These are phyloP conservation scores for Argentina silus DNA, from an alignment of 2,797 vertebrate species.

Conservation along the genomic window DNA sequence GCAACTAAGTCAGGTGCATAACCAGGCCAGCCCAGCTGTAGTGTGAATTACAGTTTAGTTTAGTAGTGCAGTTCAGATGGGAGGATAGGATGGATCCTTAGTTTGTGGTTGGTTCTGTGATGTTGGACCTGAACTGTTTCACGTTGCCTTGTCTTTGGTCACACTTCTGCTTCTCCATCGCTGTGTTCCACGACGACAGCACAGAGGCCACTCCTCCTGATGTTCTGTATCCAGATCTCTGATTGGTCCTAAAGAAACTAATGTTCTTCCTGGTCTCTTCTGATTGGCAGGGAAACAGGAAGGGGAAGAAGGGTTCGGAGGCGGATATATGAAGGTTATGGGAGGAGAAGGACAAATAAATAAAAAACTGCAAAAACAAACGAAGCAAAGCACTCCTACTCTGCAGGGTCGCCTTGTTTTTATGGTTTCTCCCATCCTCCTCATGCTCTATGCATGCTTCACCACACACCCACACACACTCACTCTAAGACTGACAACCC, in stretches of 20 bases:
- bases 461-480: conserved; percentile 4
- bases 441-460: conserved; percentile 58
- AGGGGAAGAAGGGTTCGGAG: conserved; percentile 84
- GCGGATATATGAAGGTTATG: conserved; percentile 79
- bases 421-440: conserved; percentile 16
- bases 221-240: no score
- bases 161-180: background rate
- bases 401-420: conserved; percentile 63
- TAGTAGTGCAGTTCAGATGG: background rate
- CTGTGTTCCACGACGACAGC: no score
- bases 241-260: no score
- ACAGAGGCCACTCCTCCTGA: no score
- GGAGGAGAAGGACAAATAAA: conserved; percentile 36
- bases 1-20: no score
- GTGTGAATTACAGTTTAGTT: no score
- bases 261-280: conserved; percentile 44
- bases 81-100: background rate
- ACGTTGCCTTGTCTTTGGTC: background rate
- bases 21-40: no score
- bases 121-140: background rate
- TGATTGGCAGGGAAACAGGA: conserved; percentile 83
- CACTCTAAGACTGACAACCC: conserved; percentile 16
- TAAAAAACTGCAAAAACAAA: conserved; percentile 47
- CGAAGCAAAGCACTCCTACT: conserved; percentile 25
- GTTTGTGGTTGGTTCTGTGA: background rate